phyloP scores from a whole-genome alignment of 2,888 invertebrate species.

The Cryptus viduatorius region DNA sequence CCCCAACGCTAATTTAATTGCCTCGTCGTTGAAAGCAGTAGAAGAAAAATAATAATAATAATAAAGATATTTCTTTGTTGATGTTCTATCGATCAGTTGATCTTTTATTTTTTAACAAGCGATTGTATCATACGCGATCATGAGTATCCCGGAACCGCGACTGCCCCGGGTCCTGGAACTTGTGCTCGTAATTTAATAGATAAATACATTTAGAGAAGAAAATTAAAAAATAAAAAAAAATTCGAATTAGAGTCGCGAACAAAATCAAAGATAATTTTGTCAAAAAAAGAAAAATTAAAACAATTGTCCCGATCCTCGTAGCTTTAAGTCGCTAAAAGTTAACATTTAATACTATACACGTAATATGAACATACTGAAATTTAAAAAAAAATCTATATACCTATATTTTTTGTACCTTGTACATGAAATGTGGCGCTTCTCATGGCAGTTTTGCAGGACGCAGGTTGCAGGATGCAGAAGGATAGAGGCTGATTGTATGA shows the following conservation, averaged over 20 bases:
- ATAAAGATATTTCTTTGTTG: slow-evolving; percentile 54
- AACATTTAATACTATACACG: too few relatives aligned
- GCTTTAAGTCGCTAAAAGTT: slow-evolving; percentile 18
- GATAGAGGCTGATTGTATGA: too few relatives aligned
- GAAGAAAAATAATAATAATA: slow-evolving; percentile 34
- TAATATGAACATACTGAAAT: slow-evolving; percentile 6
- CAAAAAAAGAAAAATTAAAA: neutral
- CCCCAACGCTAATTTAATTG: slow-evolving; percentile 15
- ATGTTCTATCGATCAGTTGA: slow-evolving; percentile 36
- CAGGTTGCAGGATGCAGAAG: too few relatives aligned
- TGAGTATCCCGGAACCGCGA: slow-evolving; percentile 74
- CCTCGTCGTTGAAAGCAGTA: slow-evolving; percentile 25
- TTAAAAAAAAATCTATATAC: neutral
- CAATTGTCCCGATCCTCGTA: slow-evolving; percentile 20
- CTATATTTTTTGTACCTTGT: too few relatives aligned
- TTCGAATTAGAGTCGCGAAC: slow-evolving; percentile 8
- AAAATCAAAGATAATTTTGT: slow-evolving; percentile 45
- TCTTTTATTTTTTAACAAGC: neutral
- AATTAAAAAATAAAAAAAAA: slow-evolving; percentile 24
- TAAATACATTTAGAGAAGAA: neutral
- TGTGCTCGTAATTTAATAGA: slow-evolving; percentile 49
- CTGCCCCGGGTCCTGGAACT: slow-evolving; percentile 80
- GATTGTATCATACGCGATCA: slow-evolving; percentile 1
- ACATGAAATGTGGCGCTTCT: too few relatives aligned
- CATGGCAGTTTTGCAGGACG: too few relatives aligned